A percentile compares a stretch with the other conserved stretches of the same genome.
These are phyloP conservation scores for Periophthalmodon schlosseri DNA, from an alignment of 2,113 vertebrate genomes.

Conservation along the genomic window DNA sequence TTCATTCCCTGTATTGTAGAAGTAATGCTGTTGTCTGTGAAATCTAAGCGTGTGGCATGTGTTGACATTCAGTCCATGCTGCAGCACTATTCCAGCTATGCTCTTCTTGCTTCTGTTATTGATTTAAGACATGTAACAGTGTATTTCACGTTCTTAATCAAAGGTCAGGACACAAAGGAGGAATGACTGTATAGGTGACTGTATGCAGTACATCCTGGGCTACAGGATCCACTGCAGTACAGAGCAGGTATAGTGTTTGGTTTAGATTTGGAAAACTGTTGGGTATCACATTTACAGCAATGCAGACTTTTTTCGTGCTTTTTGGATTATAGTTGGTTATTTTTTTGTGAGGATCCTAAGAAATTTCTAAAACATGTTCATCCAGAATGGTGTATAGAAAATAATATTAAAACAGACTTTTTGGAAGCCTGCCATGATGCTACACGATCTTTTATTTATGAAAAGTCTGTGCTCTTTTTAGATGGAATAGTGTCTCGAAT, in stretches of 20 bases:
- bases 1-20: not conserved
- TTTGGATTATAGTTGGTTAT: not conserved
- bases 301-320: too few species aligned
- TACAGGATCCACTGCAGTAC: not conserved
- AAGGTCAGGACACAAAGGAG: not conserved
- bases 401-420: not conserved
- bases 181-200: not conserved
- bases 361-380: not conserved
- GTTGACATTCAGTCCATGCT: slow-evolving; percentile 2
- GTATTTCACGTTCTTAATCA: not conserved
- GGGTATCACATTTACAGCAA: not conserved
- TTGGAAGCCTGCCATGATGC: too few species aligned
- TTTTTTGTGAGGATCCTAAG: not conserved
- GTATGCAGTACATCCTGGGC: not conserved
- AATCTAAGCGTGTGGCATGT: not conserved
- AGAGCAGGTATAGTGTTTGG: not conserved
- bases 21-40: not conserved
- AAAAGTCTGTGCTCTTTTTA: too few species aligned
- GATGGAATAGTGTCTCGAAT: too few species aligned
- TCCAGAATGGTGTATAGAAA: not conserved
- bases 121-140: slow-evolving; percentile 1
- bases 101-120: not conserved
- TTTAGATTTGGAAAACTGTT: too few species aligned
- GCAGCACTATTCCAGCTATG: not conserved
- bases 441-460: too few species aligned